Conservation (phyloP, 2,797 vertebrate genomes). For the Dipus sagitta region DNA sequence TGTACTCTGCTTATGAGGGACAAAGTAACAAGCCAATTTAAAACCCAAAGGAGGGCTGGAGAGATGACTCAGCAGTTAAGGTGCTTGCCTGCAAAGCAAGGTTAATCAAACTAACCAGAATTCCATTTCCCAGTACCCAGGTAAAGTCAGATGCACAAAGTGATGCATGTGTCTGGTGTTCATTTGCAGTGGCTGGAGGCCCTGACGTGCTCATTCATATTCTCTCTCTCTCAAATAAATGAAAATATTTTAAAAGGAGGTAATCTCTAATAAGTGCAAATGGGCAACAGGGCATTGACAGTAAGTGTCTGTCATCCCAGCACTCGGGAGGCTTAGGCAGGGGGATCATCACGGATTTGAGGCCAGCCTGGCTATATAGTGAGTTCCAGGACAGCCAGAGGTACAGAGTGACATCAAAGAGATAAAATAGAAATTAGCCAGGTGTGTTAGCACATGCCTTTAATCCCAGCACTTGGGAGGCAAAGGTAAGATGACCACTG, state of each 20-base stretch:
- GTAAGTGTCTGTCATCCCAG: neutral
- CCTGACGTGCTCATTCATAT: too few species aligned
- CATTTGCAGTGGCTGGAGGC: too few species aligned
- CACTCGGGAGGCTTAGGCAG: neutral
- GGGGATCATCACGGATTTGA: too few species aligned
- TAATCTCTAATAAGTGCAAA: neutral
- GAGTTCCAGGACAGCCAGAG: too few species aligned
- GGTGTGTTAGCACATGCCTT: too few species aligned
- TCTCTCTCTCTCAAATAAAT: neutral
- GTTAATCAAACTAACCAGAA: neutral
- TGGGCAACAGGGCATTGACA: neutral
- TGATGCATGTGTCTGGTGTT: too few species aligned
- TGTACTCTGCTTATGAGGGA: neutral
- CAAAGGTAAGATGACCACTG: too few species aligned
- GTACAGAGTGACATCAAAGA: too few species aligned
- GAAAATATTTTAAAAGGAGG: neutral
- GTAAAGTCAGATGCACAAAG: too few species aligned
- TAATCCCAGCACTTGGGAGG: too few species aligned
- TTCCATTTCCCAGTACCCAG: neutral
- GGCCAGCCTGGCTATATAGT: too few species aligned
- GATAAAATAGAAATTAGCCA: too few species aligned
- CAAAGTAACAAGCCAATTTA: neutral
- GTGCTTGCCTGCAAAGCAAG: neutral
- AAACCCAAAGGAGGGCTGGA: neutral
- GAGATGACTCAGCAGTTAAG: neutral